Conservation (phyloP, 2,888 invertebrate genomes). For the Mylabris sibirica region DNA sequence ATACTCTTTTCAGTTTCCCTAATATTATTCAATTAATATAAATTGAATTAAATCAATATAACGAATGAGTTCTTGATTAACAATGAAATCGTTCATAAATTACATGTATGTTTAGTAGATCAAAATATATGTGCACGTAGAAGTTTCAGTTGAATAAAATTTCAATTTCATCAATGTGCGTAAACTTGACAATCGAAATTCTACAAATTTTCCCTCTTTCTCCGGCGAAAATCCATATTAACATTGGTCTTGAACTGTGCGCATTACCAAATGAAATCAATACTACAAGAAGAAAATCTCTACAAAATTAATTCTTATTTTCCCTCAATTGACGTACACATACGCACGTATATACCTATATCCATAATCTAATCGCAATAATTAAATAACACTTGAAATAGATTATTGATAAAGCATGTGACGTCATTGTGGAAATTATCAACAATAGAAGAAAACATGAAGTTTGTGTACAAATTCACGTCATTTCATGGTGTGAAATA, state of each 20-base stretch:
- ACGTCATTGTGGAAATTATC: background rate
- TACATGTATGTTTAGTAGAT: no score
- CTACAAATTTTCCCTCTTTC: slow-evolving; percentile 19
- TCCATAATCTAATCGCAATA: background rate
- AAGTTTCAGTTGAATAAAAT: slow-evolving; percentile 26
- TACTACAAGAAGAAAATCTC: background rate
- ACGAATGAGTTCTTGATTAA: background rate
- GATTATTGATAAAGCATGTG: background rate
- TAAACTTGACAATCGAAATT: slow-evolving; percentile 36
- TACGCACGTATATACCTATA: no score
- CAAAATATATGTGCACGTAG: no score
- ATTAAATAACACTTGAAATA: background rate
- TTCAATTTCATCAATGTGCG: slow-evolving; percentile 31
- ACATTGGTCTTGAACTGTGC: slow-evolving; percentile 11
- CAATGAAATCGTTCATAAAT: background rate
- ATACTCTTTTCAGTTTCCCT: no score
- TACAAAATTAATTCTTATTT: background rate
- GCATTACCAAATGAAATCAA: background rate
- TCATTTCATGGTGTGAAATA: background rate
- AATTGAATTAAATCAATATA: background rate
- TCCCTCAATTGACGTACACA: background rate
- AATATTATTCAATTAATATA: background rate
- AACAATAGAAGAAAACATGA: background rate
- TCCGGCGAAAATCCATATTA: background rate
- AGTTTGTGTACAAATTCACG: background rate